Evolutionary conservation across 2,113 vertebrate species (phyloP).

Genomic region (Alosa alosa): DNA sequence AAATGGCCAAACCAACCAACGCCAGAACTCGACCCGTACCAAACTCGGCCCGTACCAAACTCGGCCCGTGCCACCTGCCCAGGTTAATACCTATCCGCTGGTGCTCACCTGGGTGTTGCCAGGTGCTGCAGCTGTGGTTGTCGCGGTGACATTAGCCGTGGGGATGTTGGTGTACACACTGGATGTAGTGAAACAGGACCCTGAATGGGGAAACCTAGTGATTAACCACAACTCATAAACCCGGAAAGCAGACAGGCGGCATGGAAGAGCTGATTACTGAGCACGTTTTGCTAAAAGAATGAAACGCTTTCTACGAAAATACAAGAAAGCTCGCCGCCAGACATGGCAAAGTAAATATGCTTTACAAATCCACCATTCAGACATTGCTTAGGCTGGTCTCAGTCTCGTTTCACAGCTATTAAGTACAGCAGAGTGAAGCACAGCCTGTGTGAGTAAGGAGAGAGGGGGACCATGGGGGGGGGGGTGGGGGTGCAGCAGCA

Average conservation of each 20-base stretch:
- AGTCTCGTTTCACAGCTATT: neutral
- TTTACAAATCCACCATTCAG: neutral
- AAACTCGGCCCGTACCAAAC: neutral
- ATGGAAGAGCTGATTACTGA: neutral
- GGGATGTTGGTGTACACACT: slow-evolving; percentile 75
- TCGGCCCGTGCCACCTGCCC: neutral
- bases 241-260: neutral
- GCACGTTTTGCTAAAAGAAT: neutral
- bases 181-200: slow-evolving; percentile 76
- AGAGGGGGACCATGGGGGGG: neutral
- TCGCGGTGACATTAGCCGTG: slow-evolving; percentile 61
- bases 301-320: neutral
- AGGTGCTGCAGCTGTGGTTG: slow-evolving; percentile 51
- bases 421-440: slow-evolving; percentile 7
- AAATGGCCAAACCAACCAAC: neutral
- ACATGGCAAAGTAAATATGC: neutral
- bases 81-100: neutral
- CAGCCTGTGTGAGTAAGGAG: neutral
- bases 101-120: slow-evolving; percentile 45
- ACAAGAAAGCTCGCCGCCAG: neutral
- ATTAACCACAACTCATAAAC: neutral
- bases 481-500: neutral
- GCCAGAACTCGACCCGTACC: neutral
- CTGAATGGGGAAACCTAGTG: slow-evolving; percentile 45
- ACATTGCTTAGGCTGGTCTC: neutral